Conservation (phyloP, 2,797 vertebrate species). For the Tadarida brasiliensis region DNA sequence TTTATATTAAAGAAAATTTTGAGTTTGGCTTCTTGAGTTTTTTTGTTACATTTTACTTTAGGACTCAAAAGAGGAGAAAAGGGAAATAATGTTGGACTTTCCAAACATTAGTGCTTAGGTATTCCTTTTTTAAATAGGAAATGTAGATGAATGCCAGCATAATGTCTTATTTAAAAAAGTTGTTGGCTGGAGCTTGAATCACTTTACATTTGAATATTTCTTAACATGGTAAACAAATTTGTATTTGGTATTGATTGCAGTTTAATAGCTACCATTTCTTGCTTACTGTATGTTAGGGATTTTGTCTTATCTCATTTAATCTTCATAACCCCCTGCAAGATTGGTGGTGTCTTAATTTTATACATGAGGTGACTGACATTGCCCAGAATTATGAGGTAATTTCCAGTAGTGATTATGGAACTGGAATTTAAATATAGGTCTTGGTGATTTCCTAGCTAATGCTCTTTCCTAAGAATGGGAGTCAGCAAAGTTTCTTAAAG, state of each 20-base stretch:
- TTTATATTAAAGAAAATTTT: constrained; percentile 40
- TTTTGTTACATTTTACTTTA: not conserved
- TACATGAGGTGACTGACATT: not conserved
- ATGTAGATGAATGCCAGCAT: not conserved
- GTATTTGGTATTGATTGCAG: constrained; percentile 20
- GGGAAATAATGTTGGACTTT: not conserved
- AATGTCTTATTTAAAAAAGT: not conserved
- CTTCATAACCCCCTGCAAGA: not conserved
- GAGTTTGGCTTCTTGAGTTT: not conserved
- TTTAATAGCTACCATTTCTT: constrained; percentile 42
- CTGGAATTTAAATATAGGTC: constrained; percentile 10
- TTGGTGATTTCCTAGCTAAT: not conserved
- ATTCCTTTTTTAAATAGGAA: not conserved
- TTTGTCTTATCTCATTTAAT: constrained; percentile 15
- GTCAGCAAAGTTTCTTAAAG: not conserved
- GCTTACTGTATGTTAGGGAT: not conserved
- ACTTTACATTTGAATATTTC: constrained; percentile 20
- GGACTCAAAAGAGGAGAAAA: not conserved
- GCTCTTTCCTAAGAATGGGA: not conserved
- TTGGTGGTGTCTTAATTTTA: constrained; percentile 9
- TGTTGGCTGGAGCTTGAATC: not conserved
- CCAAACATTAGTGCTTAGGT: not conserved
- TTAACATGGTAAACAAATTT: not conserved
- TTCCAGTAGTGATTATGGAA: constrained; percentile 41
- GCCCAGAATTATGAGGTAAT: not conserved